A percentile compares a stretch with the other conserved stretches of the same genome.
These are phyloP conservation scores for Drosophila takahashii DNA, from an alignment of 1,140 invertebrate genomes.

Conservation along the genomic window DNA sequence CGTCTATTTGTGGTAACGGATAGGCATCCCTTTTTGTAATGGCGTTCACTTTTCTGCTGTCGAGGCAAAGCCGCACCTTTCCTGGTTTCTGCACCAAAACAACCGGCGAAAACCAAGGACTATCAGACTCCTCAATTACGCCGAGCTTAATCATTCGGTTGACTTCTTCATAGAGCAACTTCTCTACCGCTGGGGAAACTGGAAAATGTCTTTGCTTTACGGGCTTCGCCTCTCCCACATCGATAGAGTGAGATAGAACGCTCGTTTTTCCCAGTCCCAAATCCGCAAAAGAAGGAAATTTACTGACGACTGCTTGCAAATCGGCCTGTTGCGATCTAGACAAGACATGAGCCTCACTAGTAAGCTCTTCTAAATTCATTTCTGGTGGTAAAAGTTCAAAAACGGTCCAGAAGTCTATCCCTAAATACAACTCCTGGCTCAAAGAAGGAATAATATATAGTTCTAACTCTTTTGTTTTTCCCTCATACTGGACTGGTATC, in stretches of 20 bases:
- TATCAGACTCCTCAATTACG: not conserved
- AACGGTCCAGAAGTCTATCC: not conserved
- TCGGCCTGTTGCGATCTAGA: no score
- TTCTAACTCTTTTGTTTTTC: not conserved
- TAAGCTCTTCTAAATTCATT: not conserved
- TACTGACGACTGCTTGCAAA: no score
- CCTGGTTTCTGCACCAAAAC: not conserved
- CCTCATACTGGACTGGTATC: not conserved
- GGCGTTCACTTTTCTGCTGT: not conserved
- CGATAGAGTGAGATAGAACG: not conserved
- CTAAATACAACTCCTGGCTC: not conserved
- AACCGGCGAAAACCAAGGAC: not conserved
- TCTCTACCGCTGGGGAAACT: not conserved
- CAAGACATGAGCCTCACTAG: not conserved
- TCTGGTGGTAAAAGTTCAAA: constrained; percentile 2
- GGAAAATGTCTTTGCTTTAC: not conserved
- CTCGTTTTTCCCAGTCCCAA: not conserved
- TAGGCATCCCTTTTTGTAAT: not conserved
- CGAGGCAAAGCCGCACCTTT: not conserved
- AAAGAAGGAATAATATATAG: not conserved
- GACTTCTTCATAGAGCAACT: not conserved
- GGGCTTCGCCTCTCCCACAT: not conserved
- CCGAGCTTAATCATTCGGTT: not conserved
- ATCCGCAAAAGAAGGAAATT: not conserved
- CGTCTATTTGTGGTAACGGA: no score